Percentiles rank a stretch among this genome's conserved stretches.
Evolutionary conservation across 2,113 vertebrate genomes (phyloP).

Genomic region (Xiphophorus maculatus): DNA sequence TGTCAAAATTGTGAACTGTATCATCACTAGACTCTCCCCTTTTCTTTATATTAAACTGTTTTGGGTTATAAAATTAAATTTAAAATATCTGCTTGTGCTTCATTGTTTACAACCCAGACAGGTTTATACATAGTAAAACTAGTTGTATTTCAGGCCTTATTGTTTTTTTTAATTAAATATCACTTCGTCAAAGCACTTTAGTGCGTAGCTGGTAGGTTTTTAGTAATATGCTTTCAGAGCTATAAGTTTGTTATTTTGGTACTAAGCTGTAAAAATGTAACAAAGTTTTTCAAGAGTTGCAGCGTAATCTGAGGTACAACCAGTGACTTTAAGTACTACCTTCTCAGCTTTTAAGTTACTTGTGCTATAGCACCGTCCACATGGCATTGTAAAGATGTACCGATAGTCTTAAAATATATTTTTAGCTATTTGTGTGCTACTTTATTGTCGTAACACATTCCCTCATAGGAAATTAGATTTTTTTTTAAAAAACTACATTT

Average conservation of each 20-base stretch:
- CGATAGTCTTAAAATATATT: too few relatives aligned
- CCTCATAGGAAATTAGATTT: too few relatives aligned
- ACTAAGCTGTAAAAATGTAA: background rate
- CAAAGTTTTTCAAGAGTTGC: background rate
- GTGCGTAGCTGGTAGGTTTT: background rate
- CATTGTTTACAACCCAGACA: background rate
- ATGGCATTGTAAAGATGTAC: too few relatives aligned
- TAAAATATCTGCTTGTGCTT: background rate
- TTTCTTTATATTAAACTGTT: conserved; percentile 3
- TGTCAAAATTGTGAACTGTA: too few relatives aligned
- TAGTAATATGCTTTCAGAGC: background rate
- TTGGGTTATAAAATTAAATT: background rate
- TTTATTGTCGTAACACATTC: too few relatives aligned
- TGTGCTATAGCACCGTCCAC: background rate
- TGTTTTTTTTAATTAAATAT: background rate
- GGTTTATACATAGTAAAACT: background rate
- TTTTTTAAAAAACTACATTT: too few relatives aligned
- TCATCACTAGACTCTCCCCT: background rate
- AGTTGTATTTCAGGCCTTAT: too few relatives aligned
- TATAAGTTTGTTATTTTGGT: background rate
- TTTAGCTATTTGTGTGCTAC: too few relatives aligned
- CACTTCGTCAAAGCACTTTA: background rate
- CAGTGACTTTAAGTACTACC: background rate
- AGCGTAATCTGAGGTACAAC: background rate
- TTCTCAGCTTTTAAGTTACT: background rate